Evolutionary conservation across 2,888 invertebrate species (phyloP), one percentile per base, ranked within the genome.

Genomic region (Apamea crenata): DNA sequence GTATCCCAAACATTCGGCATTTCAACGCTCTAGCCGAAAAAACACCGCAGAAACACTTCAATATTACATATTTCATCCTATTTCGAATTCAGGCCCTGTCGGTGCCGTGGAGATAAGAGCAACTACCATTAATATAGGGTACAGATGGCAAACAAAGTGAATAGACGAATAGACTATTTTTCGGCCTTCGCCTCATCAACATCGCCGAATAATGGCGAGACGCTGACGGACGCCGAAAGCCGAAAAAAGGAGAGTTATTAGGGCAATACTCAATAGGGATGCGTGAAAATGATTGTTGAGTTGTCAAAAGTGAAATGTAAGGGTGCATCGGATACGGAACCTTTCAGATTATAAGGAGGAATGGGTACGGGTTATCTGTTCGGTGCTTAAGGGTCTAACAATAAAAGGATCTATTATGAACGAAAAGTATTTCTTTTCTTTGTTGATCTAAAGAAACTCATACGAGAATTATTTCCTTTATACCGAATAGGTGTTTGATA

Each of bases 81-180:
- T 91, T 93, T 92, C 88, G 87, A 86, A 94, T 94, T 94, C 93
- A 90, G 76, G 44, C 65, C 79, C 78, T 81, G 87, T 87, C 81
- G 87, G 90, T 82, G 81, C 77, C 75, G 79, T 66, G 80, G 85
- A 91, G 94, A 94, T 94, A 94, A 92, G 91, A 86, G 85, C 82
- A 67, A 83, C 82, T 81, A 87, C 90, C 92, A 94, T 95, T 94
- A 93, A 94, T 94, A 93, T 87, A 88, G 85, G 84, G 83, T 83
- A 81, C 80, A 89, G 90, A 87, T 86, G 82, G 90, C 91, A 93
- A 93, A 94, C 93, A 90, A 88, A 93, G 90, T 91, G 92, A 92
- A 90, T 89, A 87, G 89, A 89, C 87, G 91, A 92, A 90, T 88
- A 88, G 89, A 90, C 87, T 89, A 92, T 80, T 92, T 93, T 93